Evolutionary conservation across 2,888 invertebrate genomes (phyloP).

Genomic region (Pomacea canaliculata): DNA sequence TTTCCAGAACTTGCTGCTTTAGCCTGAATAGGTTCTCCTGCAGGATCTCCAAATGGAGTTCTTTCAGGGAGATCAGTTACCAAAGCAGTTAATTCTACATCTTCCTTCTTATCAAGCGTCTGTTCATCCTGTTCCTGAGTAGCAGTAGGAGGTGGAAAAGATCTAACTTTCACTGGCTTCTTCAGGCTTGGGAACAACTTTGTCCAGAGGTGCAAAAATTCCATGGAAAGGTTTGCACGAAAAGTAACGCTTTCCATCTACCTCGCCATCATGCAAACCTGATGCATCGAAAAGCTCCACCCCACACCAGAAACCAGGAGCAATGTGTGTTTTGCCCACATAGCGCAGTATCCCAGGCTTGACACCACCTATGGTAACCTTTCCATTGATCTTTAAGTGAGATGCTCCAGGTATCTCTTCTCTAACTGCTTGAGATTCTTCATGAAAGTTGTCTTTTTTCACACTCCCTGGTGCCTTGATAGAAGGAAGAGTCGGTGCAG

Average conservation of each 20-base stretch:
- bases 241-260: conserved; percentile 77
- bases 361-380: conserved; percentile 70
- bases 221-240: conserved; percentile 75
- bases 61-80: conserved; percentile 4
- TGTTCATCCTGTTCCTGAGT: not conserved
- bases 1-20: conserved; percentile 19
- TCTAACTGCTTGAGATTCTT: not conserved
- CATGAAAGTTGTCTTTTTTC: not conserved
- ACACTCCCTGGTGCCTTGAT: not conserved
- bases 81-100: not conserved
- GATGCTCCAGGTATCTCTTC: conserved; percentile 20
- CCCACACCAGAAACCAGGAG: conserved; percentile 77
- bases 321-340: conserved; percentile 75
- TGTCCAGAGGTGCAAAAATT: conserved; percentile 76
- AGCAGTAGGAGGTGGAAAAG: not conserved
- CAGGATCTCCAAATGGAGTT: conserved; percentile 3
- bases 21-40: conserved; percentile 16
- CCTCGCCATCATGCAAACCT: conserved; percentile 77
- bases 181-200: conserved; percentile 68
- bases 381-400: conserved; percentile 66
- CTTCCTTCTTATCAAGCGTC: not conserved
- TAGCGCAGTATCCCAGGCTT: conserved; percentile 73
- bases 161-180: not conserved
- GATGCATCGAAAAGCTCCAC: conserved; percentile 75
- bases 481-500: not conserved